Percentiles rank a stretch among this genome's conserved stretches.
phyloP scores from a whole-genome alignment of 1,140 invertebrate genomes.

The Pseudachorutes palmiensis region DNA sequence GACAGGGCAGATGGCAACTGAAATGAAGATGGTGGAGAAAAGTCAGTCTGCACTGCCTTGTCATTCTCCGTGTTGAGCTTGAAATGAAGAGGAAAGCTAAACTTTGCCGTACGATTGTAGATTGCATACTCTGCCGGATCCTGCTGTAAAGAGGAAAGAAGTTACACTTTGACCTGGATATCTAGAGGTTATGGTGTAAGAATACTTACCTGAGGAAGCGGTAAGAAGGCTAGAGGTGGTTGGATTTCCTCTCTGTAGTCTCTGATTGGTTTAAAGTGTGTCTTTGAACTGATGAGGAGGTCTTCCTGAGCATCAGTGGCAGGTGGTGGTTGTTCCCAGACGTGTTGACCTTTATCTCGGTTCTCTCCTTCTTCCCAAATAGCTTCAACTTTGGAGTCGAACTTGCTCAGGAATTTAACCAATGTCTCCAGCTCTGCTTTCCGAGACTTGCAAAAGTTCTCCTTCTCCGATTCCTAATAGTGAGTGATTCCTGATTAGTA shows the following conservation, averaged over 20 bases:
- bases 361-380: conserved; percentile 30
- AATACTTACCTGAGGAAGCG: conserved; percentile 3
- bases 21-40: conserved; percentile 7
- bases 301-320: conserved; percentile 21
- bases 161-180: neutral
- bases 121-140: conserved; percentile 25
- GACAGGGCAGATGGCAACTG: neutral
- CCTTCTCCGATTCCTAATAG: conserved; percentile 15
- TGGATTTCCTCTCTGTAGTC: conserved; percentile 3
- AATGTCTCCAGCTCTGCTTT: conserved; percentile 34
- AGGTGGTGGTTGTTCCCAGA: conserved; percentile 5
- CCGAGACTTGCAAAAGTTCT: conserved; percentile 9
- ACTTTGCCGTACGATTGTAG: conserved; percentile 17
- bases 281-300: conserved; percentile 35
- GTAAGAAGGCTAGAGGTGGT: conserved; percentile 9
- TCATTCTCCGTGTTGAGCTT: conserved; percentile 31
- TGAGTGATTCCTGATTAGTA: neutral
- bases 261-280: conserved; percentile 19
- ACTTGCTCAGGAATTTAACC: conserved; percentile 34
- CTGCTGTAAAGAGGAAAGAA: conserved; percentile 1
- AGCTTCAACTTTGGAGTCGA: conserved; percentile 34
- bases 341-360: conserved; percentile 3
- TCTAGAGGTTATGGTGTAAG: conserved; percentile 1
- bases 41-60: conserved; percentile 34
- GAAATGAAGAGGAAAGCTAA: conserved; percentile 31